Base-by-base conservation (phyloP, 2,113 vertebrate genomes). In the Hystrix cristata region DNA sequence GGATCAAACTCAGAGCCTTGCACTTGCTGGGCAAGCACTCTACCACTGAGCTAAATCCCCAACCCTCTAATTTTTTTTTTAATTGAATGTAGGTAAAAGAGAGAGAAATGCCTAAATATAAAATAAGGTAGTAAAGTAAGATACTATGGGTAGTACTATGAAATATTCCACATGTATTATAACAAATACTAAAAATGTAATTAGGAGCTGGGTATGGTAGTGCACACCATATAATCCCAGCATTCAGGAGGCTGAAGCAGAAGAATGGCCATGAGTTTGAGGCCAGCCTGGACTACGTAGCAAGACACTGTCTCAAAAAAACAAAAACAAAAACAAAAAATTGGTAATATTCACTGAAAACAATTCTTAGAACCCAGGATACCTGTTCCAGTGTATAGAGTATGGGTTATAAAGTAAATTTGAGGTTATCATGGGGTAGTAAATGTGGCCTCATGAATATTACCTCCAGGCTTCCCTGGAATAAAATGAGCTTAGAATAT, bases 111-210 rank as follows among this genome's bases (percentile, higher is more conserved):
- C 53, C 43, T 67, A n/a, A 15, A n/a, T 86, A 16, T 80, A 78
- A 64, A 82, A 53, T 94, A 62, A 83, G 38, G 83, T 59, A 48
- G n/a, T 80, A 78, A 64, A 82, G 43, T 94, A 62, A 83, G 38
- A 89, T 59, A 48, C 13, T 59, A 0, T 60, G 25, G 13, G 53
- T 43, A 78, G n/a, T 43, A 92, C 6, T 46, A 48, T 81, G 21
- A 92, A 88, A 80, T 76, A 76, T 19, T 64, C 43, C n/a, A 84
- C 43, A 43, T 81, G 29, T 64, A 81, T 57, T 80, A 48, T 29
- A 72, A 79, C 25, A 48, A 65, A 65, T 80, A 51, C 55, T 88
- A 71, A 65, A 57, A 96, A 76, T 87, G n/a, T 67, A 60, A 31
- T 29, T 31, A 4, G 29, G 64, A 67, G 31, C 31, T 34, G 31